Evolutionary conservation across 2,888 invertebrate species (phyloP), one percentile per base, ranked within the genome.

Genomic region (Strigamia transsilvanica): DNA sequence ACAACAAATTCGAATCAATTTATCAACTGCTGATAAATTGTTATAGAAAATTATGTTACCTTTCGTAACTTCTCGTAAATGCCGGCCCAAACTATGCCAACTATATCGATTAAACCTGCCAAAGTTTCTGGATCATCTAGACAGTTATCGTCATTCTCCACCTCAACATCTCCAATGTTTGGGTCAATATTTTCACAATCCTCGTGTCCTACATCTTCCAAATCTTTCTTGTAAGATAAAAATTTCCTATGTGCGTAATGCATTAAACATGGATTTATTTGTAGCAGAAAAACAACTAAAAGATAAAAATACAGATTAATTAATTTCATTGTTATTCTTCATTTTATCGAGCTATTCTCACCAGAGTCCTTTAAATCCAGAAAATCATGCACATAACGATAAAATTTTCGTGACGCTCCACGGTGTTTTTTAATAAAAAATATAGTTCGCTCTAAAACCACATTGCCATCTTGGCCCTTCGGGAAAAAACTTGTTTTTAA

Each of bases 81-180:
- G 7, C 23, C 32, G 21, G 46, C 38, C 80, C 80, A 80, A 42
- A 80, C 15, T 18, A 80, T 80, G 3, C 80, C 21, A 80, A 80
- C 46, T n/a, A 51, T n/a, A 5, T 80, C 80, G 15, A 80, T 15
- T 13, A 80, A 51, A 18, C 80, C 80, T 12, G 23, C 23, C 4
- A 80, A 15, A 80, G 46, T 32, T 2, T 51, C 9, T 42, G 80
- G 80, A 51, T 80, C 51, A n/a, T 80, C 51, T 46, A 80, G 42
- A 51, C 18, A 21, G 42, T 7, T 34, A 4, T 6, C 13, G 0
- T 15, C 38, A 9, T 18, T 12, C 1, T 34, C 9, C 34, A 1
- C 38, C 6, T 38, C 38, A 0, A 38, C 79, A 79, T 79, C n/a
- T 79, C 18, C 51, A 7, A 34, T n/a, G 34, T 38, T 79, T 9